These are phyloP conservation scores for Pseudois nayaur DNA, from an alignment of 2,113 vertebrate species.

Conservation along the genomic window DNA sequence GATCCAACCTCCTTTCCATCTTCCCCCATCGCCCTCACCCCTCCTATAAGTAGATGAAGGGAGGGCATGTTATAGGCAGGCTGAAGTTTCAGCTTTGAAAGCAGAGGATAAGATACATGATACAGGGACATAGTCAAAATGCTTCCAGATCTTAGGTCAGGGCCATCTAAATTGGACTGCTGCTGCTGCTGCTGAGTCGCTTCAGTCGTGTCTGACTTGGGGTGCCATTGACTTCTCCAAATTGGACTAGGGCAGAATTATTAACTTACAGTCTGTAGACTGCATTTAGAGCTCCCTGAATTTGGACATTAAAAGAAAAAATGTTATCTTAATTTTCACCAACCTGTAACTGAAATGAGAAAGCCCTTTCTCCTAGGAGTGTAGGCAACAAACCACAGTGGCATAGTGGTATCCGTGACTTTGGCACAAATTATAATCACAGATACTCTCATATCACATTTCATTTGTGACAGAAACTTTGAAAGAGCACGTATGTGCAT, in stretches of 20 bases:
- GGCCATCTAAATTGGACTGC: background rate
- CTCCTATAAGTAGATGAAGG: background rate
- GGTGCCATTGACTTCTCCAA: background rate
- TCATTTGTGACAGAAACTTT: background rate
- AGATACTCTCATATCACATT: background rate
- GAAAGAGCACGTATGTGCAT: background rate
- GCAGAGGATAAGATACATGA: background rate
- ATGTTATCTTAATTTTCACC: background rate
- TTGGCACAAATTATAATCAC: background rate
- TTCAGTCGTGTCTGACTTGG: no score
- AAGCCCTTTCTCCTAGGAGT: background rate
- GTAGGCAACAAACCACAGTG: background rate
- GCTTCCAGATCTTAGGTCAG: background rate
- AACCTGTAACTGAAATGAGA: background rate
- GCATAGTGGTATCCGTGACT: background rate
- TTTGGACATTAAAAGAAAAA: background rate
- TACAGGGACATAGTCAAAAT: background rate
- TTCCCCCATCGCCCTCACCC: fast-evolving
- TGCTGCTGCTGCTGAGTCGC: no score
- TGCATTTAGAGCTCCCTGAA: background rate
- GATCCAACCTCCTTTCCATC: background rate
- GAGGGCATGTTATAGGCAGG: background rate
- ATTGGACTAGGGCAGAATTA: background rate
- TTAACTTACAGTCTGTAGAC: background rate
- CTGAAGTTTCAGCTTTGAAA: background rate